Percentiles rank a stretch among this genome's conserved stretches.
phyloP scores from a whole-genome alignment of 2,797 vertebrate species.

The Molossus alvarezi region DNA sequence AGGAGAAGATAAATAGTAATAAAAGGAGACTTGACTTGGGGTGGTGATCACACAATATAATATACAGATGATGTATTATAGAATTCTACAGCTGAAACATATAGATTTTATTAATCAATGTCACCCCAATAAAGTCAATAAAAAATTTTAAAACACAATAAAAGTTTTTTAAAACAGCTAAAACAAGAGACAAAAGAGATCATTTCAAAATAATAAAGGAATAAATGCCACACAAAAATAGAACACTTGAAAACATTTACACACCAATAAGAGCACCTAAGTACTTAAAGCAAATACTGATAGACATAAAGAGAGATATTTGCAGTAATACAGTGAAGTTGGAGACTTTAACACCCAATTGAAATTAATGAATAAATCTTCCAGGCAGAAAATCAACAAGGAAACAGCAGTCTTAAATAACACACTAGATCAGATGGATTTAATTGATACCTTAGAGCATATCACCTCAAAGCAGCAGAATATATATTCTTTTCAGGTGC shows the following conservation, averaged over 20 bases:
- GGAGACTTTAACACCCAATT: not conserved
- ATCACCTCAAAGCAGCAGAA: not conserved
- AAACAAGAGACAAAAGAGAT: not conserved
- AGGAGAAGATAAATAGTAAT: no score
- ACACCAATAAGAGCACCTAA: not conserved
- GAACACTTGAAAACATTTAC: not conserved
- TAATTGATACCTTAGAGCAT: not conserved
- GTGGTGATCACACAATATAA: not conserved
- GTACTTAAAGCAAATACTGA: not conserved
- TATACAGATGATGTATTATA: not conserved
- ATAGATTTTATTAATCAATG: not conserved
- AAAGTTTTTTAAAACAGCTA: not conserved
- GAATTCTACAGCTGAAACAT: not conserved
- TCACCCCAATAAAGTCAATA: not conserved
- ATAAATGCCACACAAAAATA: not conserved
- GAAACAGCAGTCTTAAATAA: not conserved
- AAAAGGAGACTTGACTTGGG: no score
- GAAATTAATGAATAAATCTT: not conserved
- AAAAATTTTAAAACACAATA: not conserved
- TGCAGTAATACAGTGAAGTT: not conserved
- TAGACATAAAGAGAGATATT: not conserved
- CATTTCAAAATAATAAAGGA: not conserved
- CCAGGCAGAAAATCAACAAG: not conserved
- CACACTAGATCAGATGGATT: not conserved
- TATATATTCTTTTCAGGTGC: not conserved